These are phyloP conservation scores for Lathronympha strigana DNA, from an alignment of 2,888 invertebrate species.

Conservation along the genomic window DNA sequence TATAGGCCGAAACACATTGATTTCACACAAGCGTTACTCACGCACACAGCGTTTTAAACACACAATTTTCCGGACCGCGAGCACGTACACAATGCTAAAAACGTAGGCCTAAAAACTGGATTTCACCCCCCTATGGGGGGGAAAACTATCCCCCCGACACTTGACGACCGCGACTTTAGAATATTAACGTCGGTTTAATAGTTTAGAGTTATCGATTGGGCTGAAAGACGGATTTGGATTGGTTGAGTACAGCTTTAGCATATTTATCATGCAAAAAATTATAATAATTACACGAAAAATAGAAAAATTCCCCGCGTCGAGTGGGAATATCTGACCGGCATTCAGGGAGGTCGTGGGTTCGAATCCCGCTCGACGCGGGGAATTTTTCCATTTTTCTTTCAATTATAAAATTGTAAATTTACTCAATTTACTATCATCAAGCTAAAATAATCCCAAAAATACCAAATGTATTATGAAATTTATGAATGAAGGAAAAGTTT, in stretches of 20 bases:
- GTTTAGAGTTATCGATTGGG: conserved; percentile 67
- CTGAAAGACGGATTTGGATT: conserved; percentile 48
- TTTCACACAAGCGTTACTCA: conserved; percentile 1
- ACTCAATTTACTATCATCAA: no score
- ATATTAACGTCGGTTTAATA: conserved; percentile 80
- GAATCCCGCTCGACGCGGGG: no score
- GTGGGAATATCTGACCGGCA: no score
- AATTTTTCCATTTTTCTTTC: no score
- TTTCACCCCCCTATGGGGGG: conserved; percentile 56
- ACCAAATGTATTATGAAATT: no score
- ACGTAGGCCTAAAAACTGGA: conserved; percentile 80
- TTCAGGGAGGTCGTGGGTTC: no score
- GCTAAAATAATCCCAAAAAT: no score
- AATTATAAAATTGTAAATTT: no score
- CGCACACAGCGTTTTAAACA: conserved; percentile 49
- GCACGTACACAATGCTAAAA: conserved; percentile 72
- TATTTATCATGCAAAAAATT: no score
- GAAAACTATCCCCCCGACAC: conserved; percentile 73
- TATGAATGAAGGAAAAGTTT: no score
- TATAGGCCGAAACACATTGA: neutral
- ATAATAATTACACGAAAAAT: no score
- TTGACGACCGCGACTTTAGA: conserved; percentile 77
- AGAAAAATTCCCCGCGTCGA: no score
- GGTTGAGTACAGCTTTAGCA: neutral
- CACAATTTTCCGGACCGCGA: conserved; percentile 48